Evolutionary conservation across 2,888 invertebrate species (phyloP).

Genomic region (Prenolepis imparis): DNA sequence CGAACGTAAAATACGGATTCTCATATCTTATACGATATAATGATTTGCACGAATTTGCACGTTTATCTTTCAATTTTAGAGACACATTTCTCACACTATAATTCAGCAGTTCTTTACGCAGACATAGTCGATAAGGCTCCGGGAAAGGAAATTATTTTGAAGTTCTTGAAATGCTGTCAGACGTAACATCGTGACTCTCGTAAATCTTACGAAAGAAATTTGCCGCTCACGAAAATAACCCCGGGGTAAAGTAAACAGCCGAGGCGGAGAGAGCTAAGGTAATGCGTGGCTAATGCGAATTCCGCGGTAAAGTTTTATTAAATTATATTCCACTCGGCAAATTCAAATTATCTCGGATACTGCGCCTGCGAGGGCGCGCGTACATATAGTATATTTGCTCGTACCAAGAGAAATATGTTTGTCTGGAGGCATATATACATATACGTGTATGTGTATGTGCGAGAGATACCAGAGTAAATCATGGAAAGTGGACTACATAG

Average conservation of each 20-base stretch:
- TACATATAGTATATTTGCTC: conserved; percentile 20
- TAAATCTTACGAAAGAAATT: conserved; percentile 49
- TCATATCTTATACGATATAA: background rate
- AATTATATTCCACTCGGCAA: conserved; percentile 53
- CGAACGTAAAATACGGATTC: background rate
- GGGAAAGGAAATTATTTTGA: conserved; percentile 8
- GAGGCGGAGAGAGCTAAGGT: conserved; percentile 7
- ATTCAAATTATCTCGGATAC: conserved; percentile 60
- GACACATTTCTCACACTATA: background rate
- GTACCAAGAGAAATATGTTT: conserved; percentile 26
- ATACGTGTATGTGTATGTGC: background rate
- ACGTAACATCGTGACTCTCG: conserved; percentile 26
- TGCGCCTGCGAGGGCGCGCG: conserved; percentile 10
- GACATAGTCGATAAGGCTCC: background rate
- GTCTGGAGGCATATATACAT: background rate
- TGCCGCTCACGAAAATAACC: conserved; percentile 40
- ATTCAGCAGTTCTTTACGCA: background rate
- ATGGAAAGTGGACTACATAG: conserved; percentile 56
- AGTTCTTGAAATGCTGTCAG: conserved; percentile 19
- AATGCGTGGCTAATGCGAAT: conserved; percentile 58
- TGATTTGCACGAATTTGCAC: background rate
- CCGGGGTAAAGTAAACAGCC: conserved; percentile 36
- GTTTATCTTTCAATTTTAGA: background rate
- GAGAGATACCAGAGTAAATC: conserved; percentile 38
- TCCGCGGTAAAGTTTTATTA: conserved; percentile 63